These are phyloP conservation scores for Gobiocypris rarus DNA, from an alignment of 2,113 vertebrate species.

Conservation along the genomic window DNA sequence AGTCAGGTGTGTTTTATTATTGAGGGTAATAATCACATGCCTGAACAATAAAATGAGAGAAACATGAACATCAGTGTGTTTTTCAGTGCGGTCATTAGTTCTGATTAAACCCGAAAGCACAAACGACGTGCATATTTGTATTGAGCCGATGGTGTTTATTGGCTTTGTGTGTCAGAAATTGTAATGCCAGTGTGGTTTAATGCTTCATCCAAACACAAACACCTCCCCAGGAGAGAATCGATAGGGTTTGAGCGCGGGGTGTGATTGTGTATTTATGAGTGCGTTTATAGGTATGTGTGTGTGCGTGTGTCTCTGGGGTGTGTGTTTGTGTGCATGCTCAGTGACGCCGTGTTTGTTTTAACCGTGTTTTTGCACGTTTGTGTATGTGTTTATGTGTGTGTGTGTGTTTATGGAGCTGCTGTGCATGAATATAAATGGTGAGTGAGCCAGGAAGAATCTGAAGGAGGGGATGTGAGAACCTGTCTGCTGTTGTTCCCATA, in stretches of 20 bases:
- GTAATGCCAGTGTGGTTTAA: conserved; percentile 35
- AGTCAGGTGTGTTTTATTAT: conserved; percentile 18
- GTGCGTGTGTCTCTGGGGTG: not conserved
- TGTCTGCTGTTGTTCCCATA: conserved; percentile 67
- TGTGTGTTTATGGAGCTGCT: conserved; percentile 49
- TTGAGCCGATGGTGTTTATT: conserved; percentile 29
- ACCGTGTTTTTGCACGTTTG: conserved; percentile 41
- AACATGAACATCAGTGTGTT: not conserved
- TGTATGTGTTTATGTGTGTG: conserved; percentile 39
- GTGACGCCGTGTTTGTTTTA: conserved; percentile 39
- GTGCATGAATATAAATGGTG: conserved; percentile 62
- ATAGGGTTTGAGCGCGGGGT: conserved; percentile 3
- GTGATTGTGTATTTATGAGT: conserved; percentile 33
- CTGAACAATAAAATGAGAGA: conserved; percentile 7
- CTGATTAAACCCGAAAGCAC: conserved; percentile 18
- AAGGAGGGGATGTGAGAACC: conserved; percentile 63
- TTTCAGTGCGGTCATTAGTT: conserved; percentile 15
- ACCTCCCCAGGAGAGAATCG: conserved; percentile 38
- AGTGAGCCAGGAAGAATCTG: conserved; percentile 61
- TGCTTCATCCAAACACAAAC: conserved; percentile 39
- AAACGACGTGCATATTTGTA: conserved; percentile 23
- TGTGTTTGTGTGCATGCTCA: conserved; percentile 39
- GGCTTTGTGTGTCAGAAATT: conserved; percentile 38
- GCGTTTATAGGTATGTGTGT: conserved; percentile 27
- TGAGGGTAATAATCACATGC: conserved; percentile 6